A percentile compares a stretch with the other conserved stretches of the same genome.
Evolutionary conservation across 35 echinoderm and acorn worm genomes (phyloP).

Genomic region (Apostichopus californicus): DNA sequence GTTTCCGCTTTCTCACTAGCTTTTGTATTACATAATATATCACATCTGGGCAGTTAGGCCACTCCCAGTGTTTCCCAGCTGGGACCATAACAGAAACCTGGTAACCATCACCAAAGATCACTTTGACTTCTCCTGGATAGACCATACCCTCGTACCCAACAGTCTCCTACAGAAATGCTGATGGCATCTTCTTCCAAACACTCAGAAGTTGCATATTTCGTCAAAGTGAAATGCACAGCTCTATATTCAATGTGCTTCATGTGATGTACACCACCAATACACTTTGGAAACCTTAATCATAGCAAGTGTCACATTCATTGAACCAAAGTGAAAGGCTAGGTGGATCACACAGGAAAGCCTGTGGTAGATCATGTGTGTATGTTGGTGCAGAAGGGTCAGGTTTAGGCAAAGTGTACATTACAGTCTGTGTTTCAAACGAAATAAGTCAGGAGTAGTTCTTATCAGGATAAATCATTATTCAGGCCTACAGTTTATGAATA

Average conservation of each 20-base stretch:
- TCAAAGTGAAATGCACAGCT: background rate
- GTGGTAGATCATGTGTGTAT: too few relatives aligned
- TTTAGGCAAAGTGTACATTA: too few relatives aligned
- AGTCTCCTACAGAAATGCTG: slow-evolving; percentile 12
- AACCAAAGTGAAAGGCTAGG: too few relatives aligned
- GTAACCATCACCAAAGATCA: background rate
- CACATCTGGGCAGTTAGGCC: background rate
- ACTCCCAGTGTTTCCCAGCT: slow-evolving; percentile 32
- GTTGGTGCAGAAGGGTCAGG: too few relatives aligned
- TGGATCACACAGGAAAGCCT: too few relatives aligned
- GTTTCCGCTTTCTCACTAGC: background rate
- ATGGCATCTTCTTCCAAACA: background rate
- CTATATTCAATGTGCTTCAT: background rate
- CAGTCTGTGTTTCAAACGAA: too few relatives aligned
- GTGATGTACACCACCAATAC: too few relatives aligned
- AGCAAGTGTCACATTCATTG: too few relatives aligned
- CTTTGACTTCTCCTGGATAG: background rate
- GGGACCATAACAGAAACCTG: slow-evolving; percentile 33
- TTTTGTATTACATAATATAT: background rate
- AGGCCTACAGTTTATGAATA: too few relatives aligned
- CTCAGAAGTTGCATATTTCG: background rate
- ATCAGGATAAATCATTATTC: too few relatives aligned
- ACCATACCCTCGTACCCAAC: background rate
- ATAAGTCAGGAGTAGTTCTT: too few relatives aligned
- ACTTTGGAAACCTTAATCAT: too few relatives aligned